Percentiles rank a stretch among this genome's conserved stretches.
phyloP scores from a whole-genome alignment of 2,797 vertebrate genomes.

The Caiman crocodilus region DNA sequence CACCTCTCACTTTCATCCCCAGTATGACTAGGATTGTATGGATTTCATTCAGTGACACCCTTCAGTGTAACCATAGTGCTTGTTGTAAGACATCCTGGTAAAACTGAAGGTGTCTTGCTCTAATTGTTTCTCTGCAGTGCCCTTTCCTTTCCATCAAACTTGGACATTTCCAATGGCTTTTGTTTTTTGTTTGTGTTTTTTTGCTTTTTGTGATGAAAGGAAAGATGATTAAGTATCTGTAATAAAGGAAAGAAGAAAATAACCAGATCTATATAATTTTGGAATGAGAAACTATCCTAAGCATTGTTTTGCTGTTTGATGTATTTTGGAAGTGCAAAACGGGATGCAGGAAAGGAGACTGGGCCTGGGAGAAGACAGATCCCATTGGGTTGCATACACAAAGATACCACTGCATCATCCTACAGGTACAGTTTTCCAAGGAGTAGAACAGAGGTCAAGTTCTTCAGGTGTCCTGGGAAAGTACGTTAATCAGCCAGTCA shows the following conservation, averaged over 20 bases:
- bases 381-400: neutral
- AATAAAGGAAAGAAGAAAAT: constrained; percentile 59
- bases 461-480: no score
- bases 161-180: constrained; percentile 60
- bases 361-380: constrained; percentile 15
- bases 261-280: constrained; percentile 72
- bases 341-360: constrained; percentile 40
- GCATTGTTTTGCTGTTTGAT: constrained; percentile 69
- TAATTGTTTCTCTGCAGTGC: constrained; percentile 49
- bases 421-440: neutral
- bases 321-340: constrained; percentile 48
- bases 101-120: constrained; percentile 42
- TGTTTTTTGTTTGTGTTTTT: constrained; percentile 42
- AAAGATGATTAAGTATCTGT: constrained; percentile 70
- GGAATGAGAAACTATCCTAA: constrained; percentile 65
- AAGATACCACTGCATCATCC: neutral
- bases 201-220: constrained; percentile 57
- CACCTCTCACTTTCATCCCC: neutral
- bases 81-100: neutral
- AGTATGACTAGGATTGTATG: neutral
- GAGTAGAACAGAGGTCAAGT: neutral
- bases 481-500: no score
- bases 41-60: neutral
- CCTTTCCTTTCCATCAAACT: constrained; percentile 55
- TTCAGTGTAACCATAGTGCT: neutral